A percentile compares a stretch with the other conserved stretches of the same genome.
These are phyloP conservation scores for Acanthochromis polyacanthus DNA, from an alignment of 2,113 vertebrate genomes.

Conservation along the genomic window DNA sequence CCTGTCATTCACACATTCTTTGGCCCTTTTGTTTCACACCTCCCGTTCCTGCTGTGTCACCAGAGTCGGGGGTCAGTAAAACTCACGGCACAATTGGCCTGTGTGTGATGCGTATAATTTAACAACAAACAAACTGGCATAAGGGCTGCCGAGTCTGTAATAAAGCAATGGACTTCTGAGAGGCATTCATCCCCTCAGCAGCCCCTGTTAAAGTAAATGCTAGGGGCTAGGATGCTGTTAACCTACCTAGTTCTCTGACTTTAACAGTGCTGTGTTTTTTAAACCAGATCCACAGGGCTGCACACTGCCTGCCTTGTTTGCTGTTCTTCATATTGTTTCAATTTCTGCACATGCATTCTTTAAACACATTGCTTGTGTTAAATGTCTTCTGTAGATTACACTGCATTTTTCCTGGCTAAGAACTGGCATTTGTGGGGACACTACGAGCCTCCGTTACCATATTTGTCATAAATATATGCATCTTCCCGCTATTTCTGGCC, in stretches of 20 bases:
- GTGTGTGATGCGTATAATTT: constrained; percentile 11
- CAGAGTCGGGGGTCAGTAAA: constrained; percentile 43
- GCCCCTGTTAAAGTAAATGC: constrained; percentile 55
- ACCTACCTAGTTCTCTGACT: constrained; percentile 39
- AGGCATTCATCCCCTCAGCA: constrained; percentile 25
- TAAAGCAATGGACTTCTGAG: constrained; percentile 33
- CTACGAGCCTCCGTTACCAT: too few relatives aligned
- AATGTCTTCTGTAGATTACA: neutral
- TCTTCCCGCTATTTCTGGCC: too few relatives aligned
- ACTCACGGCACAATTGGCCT: constrained; percentile 9
- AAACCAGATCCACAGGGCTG: constrained; percentile 13
- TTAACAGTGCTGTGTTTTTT: constrained; percentile 42
- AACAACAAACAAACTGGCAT: constrained; percentile 37
- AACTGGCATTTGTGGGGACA: too few relatives aligned
- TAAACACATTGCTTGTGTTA: too few relatives aligned
- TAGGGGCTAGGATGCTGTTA: constrained; percentile 9
- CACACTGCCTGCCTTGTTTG: constrained; percentile 3
- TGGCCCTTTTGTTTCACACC: constrained; percentile 71
- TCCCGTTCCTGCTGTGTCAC: constrained; percentile 67
- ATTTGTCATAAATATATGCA: too few relatives aligned
- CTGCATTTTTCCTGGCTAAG: too few relatives aligned
- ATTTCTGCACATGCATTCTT: neutral
- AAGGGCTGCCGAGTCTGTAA: constrained; percentile 39
- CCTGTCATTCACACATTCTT: constrained; percentile 78
- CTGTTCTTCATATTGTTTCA: neutral